Conservation (phyloP, 2,797 vertebrate genomes). For the Sebastiscus tertius region DNA sequence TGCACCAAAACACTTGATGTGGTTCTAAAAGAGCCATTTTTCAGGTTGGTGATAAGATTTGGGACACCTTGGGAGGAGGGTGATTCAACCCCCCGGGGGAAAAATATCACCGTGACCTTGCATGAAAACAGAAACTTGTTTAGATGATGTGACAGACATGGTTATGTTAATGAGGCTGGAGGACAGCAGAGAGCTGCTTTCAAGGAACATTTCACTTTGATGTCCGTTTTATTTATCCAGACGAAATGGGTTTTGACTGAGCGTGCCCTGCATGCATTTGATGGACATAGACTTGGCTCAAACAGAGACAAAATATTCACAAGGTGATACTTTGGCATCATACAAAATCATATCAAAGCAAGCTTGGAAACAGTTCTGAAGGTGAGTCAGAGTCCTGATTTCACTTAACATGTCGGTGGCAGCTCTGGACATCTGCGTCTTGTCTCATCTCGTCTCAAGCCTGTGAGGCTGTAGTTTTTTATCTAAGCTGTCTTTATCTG, state of each 20-base stretch:
- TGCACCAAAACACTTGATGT: not conserved
- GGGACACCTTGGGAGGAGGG: conserved; percentile 5
- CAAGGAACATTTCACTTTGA: conserved; percentile 21
- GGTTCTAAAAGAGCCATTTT: conserved; percentile 18
- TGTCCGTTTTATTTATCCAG: conserved; percentile 5
- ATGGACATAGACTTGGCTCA: not conserved
- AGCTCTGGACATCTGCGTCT: not conserved
- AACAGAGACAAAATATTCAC: not conserved
- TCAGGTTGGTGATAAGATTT: conserved; percentile 14
- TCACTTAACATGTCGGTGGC: not conserved
- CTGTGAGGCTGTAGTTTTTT: not conserved
- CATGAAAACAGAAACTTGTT: conserved; percentile 15
- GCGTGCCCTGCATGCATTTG: conserved; percentile 1
- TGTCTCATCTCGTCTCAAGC: not conserved
- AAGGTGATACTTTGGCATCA: not conserved
- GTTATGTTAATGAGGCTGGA: conserved; percentile 31
- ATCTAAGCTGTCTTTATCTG: not conserved
- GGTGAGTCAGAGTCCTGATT: conserved; percentile 4
- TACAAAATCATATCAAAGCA: conserved; percentile 3
- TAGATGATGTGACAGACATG: conserved; percentile 1
- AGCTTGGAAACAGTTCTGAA: not conserved
- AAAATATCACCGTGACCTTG: not conserved
- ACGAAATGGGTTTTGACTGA: conserved; percentile 8
- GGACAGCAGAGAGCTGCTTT: conserved; percentile 13
- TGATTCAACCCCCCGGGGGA: not conserved